Evolutionary conservation across 2,113 vertebrate species (phyloP).

Genomic region (Caretta caretta): DNA sequence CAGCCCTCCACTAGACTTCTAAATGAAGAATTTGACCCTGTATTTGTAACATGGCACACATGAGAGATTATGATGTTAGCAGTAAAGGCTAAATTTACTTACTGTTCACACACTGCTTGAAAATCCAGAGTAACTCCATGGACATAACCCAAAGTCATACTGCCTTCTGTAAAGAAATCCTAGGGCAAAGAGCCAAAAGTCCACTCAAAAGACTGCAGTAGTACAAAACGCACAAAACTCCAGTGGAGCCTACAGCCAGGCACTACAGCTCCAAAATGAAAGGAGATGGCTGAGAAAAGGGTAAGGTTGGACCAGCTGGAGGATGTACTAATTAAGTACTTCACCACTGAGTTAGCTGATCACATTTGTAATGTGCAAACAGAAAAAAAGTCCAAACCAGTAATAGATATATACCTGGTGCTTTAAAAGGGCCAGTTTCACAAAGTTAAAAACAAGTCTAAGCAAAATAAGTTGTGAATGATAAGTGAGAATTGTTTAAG

Average conservation of each 20-base stretch:
- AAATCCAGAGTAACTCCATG: neutral
- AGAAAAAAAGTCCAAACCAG: neutral
- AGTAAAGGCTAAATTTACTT: neutral
- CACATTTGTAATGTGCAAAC: neutral
- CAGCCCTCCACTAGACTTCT: neutral
- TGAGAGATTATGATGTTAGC: rapidly evolving
- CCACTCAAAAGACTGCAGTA: neutral
- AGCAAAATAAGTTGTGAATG: neutral
- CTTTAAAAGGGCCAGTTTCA: neutral
- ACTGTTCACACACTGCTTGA: neutral
- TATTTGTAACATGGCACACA: neutral
- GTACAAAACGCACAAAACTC: rapidly evolving
- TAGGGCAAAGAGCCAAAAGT: rapidly evolving
- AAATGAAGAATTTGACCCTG: neutral
- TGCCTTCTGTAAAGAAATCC: neutral
- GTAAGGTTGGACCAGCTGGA: neutral
- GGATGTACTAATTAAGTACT: neutral
- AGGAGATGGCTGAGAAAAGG: neutral
- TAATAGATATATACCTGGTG: too few species aligned
- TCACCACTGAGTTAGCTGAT: neutral
- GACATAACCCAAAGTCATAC: neutral
- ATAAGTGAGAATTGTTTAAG: neutral
- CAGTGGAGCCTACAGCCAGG: neutral
- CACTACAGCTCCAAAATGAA: neutral
- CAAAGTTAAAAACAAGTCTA: neutral